Conservation (phyloP, 92 coral and sea anemone species). For the Montipora capitata region DNA sequence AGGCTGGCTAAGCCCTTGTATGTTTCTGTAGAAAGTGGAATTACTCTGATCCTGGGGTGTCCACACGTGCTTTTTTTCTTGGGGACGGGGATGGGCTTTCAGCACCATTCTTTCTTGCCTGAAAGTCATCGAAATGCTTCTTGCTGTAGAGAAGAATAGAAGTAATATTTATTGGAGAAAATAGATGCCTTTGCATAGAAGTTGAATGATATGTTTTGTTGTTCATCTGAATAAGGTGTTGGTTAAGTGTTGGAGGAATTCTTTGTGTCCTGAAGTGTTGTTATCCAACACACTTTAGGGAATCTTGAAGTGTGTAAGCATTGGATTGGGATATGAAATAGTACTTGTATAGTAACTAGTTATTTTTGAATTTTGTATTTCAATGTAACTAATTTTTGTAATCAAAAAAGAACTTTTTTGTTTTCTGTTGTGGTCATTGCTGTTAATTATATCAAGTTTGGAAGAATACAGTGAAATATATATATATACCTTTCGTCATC, state of each 20-base stretch:
- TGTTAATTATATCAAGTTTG: not conserved
- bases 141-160: conserved; percentile 11
- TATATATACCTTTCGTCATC: not conserved
- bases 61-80: not conserved
- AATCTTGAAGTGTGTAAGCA: not conserved
- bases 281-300: not conserved
- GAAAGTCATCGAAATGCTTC: not conserved
- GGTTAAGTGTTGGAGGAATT: not conserved
- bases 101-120: not conserved
- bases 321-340: not conserved
- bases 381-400: not conserved
- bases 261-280: not conserved
- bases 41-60: conserved; percentile 1
- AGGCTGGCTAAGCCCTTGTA: not conserved
- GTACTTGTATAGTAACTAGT: not conserved
- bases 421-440: not conserved
- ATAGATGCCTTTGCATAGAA: conserved; percentile 5
- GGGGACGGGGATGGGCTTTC: conserved; percentile 6
- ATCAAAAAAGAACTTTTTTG: not conserved
- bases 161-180: conserved; percentile 1
- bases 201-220: not conserved
- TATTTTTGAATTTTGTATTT: not conserved
- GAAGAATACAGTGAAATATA: not conserved
- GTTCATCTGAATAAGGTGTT: not conserved
- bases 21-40: conserved; percentile 1